Evolutionary conservation across 2,888 invertebrate genomes (phyloP).

Genomic region (Noctuana brunneofusca): DNA sequence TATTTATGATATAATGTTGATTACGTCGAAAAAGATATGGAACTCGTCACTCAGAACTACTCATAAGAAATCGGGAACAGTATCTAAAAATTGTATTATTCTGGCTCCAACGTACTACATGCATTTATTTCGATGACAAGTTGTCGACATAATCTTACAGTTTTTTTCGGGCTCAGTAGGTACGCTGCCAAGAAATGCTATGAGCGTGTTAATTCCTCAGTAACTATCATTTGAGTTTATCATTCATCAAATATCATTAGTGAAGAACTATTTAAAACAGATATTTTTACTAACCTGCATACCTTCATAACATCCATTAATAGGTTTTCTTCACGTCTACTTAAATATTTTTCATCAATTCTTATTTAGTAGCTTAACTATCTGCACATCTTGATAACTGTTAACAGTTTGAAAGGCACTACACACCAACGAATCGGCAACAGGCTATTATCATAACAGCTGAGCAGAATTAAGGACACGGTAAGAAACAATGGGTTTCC

Average conservation of each 20-base stretch:
- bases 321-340: background rate
- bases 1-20: no score
- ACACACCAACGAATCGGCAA: constrained; percentile 8
- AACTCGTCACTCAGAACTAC: no score
- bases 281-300: no score
- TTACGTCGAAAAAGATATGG: no score
- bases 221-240: no score
- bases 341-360: no score
- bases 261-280: no score
- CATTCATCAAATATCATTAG: no score
- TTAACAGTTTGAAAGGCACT: constrained; percentile 2
- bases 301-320: background rate
- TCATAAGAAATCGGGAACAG: background rate
- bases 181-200: background rate
- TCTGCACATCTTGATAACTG: constrained; percentile 9
- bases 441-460: constrained; percentile 47
- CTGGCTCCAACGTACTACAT: background rate
- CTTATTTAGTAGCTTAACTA: no score
- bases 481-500: constrained; percentile 71
- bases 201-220: background rate
- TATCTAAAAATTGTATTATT: background rate
- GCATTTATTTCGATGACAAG: background rate
- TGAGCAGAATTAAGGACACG: constrained; percentile 60
- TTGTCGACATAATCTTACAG: background rate
- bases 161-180: background rate